Base-by-base conservation (phyloP, 2,888 invertebrate genomes). In the Lycophotia porphyrea region DNA sequence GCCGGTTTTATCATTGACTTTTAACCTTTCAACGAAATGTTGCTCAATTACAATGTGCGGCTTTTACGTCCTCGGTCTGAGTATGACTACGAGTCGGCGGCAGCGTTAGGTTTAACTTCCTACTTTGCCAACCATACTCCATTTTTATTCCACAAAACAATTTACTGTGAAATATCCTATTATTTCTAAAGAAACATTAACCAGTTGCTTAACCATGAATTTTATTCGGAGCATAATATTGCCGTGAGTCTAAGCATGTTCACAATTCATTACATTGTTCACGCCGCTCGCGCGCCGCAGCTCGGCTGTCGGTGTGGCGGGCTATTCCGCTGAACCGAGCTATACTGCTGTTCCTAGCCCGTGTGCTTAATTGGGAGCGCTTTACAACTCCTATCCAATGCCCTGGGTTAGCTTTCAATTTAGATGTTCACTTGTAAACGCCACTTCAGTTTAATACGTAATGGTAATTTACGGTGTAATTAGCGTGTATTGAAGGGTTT, bases 291-390 rank as follows among this genome's bases (percentile, higher is more conserved):
- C 79, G 39, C 63, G 71, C 44, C 69, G 75, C 31, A 47, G 74
- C 75, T 60, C 69, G 71, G 65, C 71, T 66, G 83, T 82, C 77
- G 68, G 71, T 71, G 75, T 61, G 66, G 85, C 68, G 77, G 67
- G 76, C 70, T 88, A 77, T 78, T 69, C 88, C 73, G 78, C 85
- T 79, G 83, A 89, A 82, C 78, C 87, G 74, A 86, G 87, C 80
- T 86, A 90, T 85, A 91, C 81, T 81, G 77, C 74, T 78, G 64
- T 91, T 89, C 91, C 89, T 80, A 91, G 91, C 80, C 78, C 82
- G 55, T 63, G 89, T 92, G 73, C 86, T 92, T 94, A 79, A 90
- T 94, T 81, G 94, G 93, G 65, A 93, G 91, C 88, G 92, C 91
- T 86, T 89, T 93, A 78, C 91, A 92, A 88, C 89, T 92, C 76